Percentiles rank a stretch among this genome's conserved stretches.
phyloP scores from a whole-genome alignment of 2,797 vertebrate species.

The Heliangelus exortis region DNA sequence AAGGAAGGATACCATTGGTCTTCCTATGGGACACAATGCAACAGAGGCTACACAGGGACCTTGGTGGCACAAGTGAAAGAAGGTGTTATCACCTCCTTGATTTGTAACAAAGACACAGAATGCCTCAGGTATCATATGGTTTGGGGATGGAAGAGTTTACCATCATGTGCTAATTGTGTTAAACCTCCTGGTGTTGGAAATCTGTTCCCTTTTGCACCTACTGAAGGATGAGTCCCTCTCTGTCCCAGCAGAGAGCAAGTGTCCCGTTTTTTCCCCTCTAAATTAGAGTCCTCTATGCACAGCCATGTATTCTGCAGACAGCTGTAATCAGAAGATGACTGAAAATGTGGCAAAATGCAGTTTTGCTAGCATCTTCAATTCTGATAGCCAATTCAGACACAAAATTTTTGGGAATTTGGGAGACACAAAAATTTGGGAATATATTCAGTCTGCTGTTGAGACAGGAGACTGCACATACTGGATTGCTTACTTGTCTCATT shows the following conservation, averaged over 20 bases:
- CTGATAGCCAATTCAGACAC: not conserved
- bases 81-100: not conserved
- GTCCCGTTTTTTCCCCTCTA: not conserved
- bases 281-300: accelerated
- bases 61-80: not conserved
- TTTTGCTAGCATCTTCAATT: not conserved
- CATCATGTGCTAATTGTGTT: accelerated
- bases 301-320: not conserved
- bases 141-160: not conserved
- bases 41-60: not conserved
- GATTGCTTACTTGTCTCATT: not conserved
- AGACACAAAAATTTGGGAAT: not conserved
- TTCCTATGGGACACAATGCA: not conserved
- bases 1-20: not conserved
- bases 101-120: not conserved
- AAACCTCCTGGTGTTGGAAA: not conserved
- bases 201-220: not conserved
- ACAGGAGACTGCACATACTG: not conserved
- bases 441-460: not conserved
- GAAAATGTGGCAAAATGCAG: not conserved
- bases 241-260: not conserved
- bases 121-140: not conserved
- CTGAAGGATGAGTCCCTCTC: not conserved
- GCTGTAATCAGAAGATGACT: not conserved
- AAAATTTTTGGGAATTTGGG: not conserved